Percentiles rank a stretch among this genome's conserved stretches.
Conservation (phyloP, 2,797 vertebrate species). For the Rhincodon typus region DNA sequence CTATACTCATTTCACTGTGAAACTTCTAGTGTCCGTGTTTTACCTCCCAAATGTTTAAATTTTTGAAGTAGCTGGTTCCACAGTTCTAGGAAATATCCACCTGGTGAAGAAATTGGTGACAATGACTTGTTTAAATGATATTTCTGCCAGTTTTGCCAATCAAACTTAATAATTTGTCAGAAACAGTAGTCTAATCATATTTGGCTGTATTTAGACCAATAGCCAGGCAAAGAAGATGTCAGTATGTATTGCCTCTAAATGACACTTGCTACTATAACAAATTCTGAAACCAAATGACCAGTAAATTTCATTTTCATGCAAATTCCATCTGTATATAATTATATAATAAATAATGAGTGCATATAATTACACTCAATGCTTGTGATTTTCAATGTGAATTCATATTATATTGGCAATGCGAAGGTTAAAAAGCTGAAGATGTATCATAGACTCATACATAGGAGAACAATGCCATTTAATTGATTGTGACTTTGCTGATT, state of each 20-base stretch:
- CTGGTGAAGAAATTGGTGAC: not conserved
- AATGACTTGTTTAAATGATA: not conserved
- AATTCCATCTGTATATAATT: not conserved
- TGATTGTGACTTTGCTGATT: not conserved
- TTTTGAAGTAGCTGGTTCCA: not conserved
- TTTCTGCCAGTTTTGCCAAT: conserved; percentile 3
- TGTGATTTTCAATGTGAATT: not conserved
- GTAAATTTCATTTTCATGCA: not conserved
- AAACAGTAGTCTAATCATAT: not conserved
- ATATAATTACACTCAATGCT: not conserved
- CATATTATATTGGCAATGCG: not conserved
- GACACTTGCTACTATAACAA: not conserved
- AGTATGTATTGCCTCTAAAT: not conserved
- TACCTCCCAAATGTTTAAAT: not conserved
- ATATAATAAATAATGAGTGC: not conserved
- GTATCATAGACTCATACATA: not conserved
- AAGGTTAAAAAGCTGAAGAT: not conserved
- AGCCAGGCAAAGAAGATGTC: not conserved
- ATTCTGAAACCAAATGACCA: not conserved
- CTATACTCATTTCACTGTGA: too few species aligned
- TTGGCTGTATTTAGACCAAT: not conserved
- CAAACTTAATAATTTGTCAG: not conserved
- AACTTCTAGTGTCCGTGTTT: not conserved
- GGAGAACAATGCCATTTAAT: not conserved
- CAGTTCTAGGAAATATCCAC: not conserved